phyloP scores from a whole-genome alignment of 2,113 vertebrate genomes.

The Sylvilagus bachmani region DNA sequence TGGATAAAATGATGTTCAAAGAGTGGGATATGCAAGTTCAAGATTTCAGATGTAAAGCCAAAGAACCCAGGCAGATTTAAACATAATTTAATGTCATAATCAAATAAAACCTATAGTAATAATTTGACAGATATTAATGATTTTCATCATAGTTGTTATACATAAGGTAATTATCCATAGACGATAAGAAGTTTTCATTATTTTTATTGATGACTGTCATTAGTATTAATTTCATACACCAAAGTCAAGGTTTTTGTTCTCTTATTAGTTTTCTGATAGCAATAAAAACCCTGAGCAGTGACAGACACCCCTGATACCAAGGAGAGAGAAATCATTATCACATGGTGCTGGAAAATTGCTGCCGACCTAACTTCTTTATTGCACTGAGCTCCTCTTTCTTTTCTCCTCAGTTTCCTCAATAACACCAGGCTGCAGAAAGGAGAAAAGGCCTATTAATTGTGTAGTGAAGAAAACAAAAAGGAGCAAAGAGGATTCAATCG shows the following conservation, averaged over 20 bases:
- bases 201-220: conserved; percentile 72
- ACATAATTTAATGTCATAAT: conserved; percentile 29
- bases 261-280: conserved; percentile 3
- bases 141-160: conserved; percentile 42
- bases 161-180: conserved; percentile 66
- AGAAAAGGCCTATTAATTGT: not conserved
- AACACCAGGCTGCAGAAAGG: not conserved
- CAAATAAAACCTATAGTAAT: conserved; percentile 51
- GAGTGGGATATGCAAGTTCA: not conserved
- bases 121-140: conserved; percentile 68
- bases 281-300: not conserved
- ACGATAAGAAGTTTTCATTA: conserved; percentile 67
- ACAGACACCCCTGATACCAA: not conserved
- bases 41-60: not conserved
- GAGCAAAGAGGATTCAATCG: conserved; percentile 6
- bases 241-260: conserved; percentile 39
- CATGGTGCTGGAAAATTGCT: not conserved
- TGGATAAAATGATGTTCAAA: not conserved
- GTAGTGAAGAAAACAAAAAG: conserved; percentile 16
- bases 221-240: conserved; percentile 64
- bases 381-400: not conserved
- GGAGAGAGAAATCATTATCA: not conserved
- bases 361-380: conserved; percentile 2
- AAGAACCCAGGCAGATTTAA: not conserved
- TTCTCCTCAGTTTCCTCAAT: conserved; percentile 20